A percentile compares a stretch with the other conserved stretches of the same genome.
These are phyloP conservation scores for Siderastrea siderea DNA, from an alignment of 92 coral and sea anemone species.

Conservation along the genomic window DNA sequence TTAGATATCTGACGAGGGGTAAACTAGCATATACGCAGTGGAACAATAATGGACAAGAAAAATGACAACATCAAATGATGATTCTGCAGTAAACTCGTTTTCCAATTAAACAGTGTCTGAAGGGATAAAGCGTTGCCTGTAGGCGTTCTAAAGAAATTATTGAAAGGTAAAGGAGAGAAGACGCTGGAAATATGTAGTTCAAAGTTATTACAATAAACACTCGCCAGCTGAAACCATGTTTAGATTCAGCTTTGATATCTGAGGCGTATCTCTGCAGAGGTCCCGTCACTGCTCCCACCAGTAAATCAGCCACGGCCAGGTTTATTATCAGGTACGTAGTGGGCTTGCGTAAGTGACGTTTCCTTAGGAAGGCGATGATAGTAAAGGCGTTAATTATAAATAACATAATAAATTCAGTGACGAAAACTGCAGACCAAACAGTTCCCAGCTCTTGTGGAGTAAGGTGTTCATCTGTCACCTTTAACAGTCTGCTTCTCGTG, in stretches of 20 bases:
- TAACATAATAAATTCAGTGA: neutral
- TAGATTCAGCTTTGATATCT: neutral
- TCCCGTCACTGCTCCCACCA: constrained; percentile 3
- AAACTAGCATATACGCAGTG: too few relatives aligned
- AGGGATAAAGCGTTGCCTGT: constrained; percentile 12
- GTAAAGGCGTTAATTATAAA: neutral
- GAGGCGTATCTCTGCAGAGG: neutral
- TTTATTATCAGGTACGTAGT: constrained; percentile 10
- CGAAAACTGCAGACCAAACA: constrained; percentile 1
- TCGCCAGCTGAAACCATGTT: neutral
- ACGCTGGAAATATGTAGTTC: neutral
- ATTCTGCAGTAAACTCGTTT: neutral
- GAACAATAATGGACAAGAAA: too few relatives aligned
- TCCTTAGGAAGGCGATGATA: neutral
- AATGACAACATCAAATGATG: neutral
- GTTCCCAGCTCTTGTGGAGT: too few relatives aligned
- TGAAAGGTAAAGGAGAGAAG: neutral
- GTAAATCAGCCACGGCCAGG: constrained; percentile 23
- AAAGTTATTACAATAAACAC: neutral
- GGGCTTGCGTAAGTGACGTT: constrained; percentile 17
- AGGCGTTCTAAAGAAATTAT: constrained; percentile 14
- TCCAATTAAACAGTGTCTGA: too few relatives aligned
- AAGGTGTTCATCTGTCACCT: too few relatives aligned
- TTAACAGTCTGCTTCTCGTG: too few relatives aligned
- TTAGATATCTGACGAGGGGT: too few relatives aligned